phyloP scores from a whole-genome alignment of 2,888 invertebrate genomes.

The Alloscopus bannaensis region DNA sequence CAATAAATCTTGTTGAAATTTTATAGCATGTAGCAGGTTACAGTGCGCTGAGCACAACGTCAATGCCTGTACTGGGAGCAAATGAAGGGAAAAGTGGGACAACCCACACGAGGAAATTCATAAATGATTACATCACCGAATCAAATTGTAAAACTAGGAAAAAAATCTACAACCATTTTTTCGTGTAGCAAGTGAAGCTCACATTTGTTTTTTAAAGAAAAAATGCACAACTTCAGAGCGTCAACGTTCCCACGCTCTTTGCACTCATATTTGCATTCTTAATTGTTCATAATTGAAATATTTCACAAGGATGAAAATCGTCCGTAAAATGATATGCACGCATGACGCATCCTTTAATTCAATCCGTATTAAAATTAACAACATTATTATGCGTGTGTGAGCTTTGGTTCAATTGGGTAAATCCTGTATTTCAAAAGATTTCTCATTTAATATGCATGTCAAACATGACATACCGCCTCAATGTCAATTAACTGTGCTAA shows the following conservation, averaged over 20 bases:
- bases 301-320: not conserved
- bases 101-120: not conserved
- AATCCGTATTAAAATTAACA: not conserved
- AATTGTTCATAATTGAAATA: not conserved
- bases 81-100: not conserved
- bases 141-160: not conserved
- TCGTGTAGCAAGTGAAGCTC: no score
- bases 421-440: not conserved
- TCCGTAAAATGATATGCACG: not conserved
- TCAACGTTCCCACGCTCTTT: not conserved
- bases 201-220: not conserved
- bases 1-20: no score
- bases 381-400: not conserved
- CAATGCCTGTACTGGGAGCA: not conserved
- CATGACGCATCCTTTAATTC: not conserved
- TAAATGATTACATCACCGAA: not conserved
- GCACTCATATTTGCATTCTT: not conserved
- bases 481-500: conserved; percentile 12
- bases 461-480: conserved; percentile 5
- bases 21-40: no score
- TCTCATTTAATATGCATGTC: conserved; percentile 1
- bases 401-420: no score
- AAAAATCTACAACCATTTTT: no score
- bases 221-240: not conserved
- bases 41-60: no score